Percentiles rank a stretch among this genome's conserved stretches.
phyloP scores from a whole-genome alignment of 2,797 vertebrate species.

The Tympanoctomys barrerae region DNA sequence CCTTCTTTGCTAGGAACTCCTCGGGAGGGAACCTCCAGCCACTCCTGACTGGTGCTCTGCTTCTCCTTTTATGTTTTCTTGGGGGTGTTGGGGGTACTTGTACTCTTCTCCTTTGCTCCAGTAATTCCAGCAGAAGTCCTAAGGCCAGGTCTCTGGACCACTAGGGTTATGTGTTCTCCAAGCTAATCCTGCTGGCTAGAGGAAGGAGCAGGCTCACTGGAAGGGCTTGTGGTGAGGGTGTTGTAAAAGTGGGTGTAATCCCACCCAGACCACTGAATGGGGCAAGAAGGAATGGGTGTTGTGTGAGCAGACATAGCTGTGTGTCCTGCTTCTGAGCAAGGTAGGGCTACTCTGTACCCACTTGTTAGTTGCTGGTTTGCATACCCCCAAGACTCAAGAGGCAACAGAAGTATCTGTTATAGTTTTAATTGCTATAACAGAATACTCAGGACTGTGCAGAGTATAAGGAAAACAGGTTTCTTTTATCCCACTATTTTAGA shows the following conservation, averaged over 20 bases:
- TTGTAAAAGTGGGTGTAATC: no score
- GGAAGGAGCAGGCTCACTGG: neutral
- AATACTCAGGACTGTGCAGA: neutral
- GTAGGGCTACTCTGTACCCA: neutral
- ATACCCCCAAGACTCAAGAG: neutral
- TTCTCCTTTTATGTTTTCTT: neutral
- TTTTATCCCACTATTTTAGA: neutral
- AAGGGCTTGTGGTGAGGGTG: neutral
- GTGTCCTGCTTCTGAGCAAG: neutral
- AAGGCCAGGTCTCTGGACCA: neutral
- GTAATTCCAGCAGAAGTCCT: neutral
- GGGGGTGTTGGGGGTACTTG: neutral
- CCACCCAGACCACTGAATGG: neutral
- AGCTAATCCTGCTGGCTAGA: neutral
- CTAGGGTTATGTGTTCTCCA: neutral
- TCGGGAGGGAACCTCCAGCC: neutral
- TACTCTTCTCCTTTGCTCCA: no score
- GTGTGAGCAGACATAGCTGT: neutral
- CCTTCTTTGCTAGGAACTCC: neutral
- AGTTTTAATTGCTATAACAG: neutral
- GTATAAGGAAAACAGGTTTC: neutral
- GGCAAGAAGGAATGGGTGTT: neutral
- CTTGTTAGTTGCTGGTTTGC: neutral
- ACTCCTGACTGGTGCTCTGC: neutral
- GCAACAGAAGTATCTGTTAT: neutral